Evolutionary conservation across 1,140 invertebrate species (phyloP), one percentile per base, ranked within the genome.

Genomic region (Calliopsis andreniformis): DNA sequence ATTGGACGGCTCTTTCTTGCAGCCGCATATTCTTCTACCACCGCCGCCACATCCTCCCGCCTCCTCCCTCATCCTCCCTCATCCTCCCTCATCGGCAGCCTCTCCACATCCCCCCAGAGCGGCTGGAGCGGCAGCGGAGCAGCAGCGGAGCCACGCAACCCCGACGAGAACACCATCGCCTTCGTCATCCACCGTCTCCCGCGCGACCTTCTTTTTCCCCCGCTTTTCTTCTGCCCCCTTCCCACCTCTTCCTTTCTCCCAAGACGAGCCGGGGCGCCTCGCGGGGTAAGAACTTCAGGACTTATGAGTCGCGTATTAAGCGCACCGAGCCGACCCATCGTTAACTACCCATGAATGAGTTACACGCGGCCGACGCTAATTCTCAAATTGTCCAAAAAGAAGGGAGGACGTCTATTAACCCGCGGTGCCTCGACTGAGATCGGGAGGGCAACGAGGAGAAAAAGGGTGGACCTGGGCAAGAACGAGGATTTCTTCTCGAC

Each of bases 331-430:
- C 73, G 56, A 56, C 35, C 78, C 76, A 49, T 79, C 83, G 87
- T 87, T 90, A 90, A 90, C 89, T 88, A 90, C 75, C 89, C 89
- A 88, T 90, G 89, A 90, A 90, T 89, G 88, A 89, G 76, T 90
- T 89, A 89, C 85, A 67, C 70, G 61, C 73, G 76, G 58, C 75
- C 73, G 71, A 86, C 84, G 87, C 83, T 89, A 89, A 89, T 89
- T 89, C 82, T 79, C 85, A 85, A 88, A 89, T 89, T 86, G 87
- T 83, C 70, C 69, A 80, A 86, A 88, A 88, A 82, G 78, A 71
- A 77, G 25, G 42, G 49, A 75, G 78, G 81, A 84, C 77, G 81
- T 86, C 84, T 86, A 86, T 86, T 86, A 86, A 86, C 83, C 62
- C 56, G 78, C 70, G 51, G 51, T 30, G 63, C 32, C 51, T 39